A percentile compares a stretch with the other conserved stretches of the same genome.
These are phyloP conservation scores for Meriones unguiculatus DNA, from an alignment of 2,113 vertebrate species.

Conservation along the genomic window DNA sequence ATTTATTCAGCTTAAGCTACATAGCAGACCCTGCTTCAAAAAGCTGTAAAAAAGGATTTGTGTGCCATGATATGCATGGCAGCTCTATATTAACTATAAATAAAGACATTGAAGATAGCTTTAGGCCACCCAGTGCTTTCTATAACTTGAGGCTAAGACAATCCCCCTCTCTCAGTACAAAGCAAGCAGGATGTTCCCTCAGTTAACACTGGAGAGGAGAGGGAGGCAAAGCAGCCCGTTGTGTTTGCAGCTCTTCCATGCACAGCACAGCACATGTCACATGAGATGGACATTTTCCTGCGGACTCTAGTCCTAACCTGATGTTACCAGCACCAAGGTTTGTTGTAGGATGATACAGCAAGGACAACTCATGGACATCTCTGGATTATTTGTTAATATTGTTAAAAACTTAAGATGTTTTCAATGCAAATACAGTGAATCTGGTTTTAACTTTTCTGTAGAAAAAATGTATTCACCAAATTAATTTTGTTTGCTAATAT, in stretches of 20 bases:
- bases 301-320: not conserved
- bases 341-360: not conserved
- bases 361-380: not conserved
- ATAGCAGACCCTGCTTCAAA: not conserved
- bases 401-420: not conserved
- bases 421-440: not conserved
- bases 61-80: not conserved
- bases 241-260: not conserved
- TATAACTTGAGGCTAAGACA: not conserved
- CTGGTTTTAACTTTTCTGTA: slow-evolving; percentile 13
- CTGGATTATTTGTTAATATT: not conserved
- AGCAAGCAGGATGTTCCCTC: not conserved
- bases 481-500: not conserved
- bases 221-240: not conserved
- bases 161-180: not conserved
- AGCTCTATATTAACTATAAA: slow-evolving; percentile 32
- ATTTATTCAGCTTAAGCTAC: not conserved
- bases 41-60: not conserved
- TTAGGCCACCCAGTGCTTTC: slow-evolving; percentile 21
- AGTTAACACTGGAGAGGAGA: not conserved
- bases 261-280: not conserved
- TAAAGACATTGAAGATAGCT: slow-evolving; percentile 23
- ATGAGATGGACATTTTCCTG: not conserved
- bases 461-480: not conserved
- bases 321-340: slow-evolving; percentile 13